A percentile compares a stretch with the other conserved stretches of the same genome.
Conservation (phyloP, 2,113 vertebrate genomes). For the Coracopsis vasa region DNA sequence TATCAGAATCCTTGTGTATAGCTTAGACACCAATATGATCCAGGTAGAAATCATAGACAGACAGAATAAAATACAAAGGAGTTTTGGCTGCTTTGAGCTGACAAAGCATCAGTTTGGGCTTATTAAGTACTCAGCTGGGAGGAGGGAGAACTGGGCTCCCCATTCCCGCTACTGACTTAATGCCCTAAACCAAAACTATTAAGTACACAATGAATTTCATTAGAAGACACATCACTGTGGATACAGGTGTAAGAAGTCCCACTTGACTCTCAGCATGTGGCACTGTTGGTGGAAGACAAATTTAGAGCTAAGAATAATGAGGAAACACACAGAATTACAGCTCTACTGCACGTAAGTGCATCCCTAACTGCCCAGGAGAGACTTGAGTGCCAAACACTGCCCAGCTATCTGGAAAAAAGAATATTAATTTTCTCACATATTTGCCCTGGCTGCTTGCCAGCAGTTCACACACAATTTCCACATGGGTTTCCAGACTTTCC, state of each 20-base stretch:
- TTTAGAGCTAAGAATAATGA: background rate
- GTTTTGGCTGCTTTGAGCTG: background rate
- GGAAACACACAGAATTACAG: conserved; percentile 40
- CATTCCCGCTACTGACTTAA: background rate
- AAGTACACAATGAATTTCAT: background rate
- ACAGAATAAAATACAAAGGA: background rate
- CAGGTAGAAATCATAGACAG: background rate
- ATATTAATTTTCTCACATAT: background rate
- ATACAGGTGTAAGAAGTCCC: background rate
- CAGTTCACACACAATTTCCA: background rate
- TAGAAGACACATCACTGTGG: background rate
- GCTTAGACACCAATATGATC: background rate
- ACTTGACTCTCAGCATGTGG: background rate
- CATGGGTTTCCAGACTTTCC: background rate
- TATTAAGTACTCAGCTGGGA: background rate
- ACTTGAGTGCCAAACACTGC: background rate
- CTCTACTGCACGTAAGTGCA: background rate
- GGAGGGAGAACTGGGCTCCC: background rate
- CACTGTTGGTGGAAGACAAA: background rate
- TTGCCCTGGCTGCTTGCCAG: background rate
- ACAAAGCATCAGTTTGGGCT: background rate
- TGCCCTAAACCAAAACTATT: conserved; percentile 3
- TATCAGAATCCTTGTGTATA: background rate
- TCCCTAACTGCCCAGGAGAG: background rate
- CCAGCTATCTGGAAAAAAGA: background rate